Percentiles rank a stretch among this genome's conserved stretches.
Evolutionary conservation across 2,888 invertebrate genomes (phyloP).

Genomic region (Cremastinae sp.): DNA sequence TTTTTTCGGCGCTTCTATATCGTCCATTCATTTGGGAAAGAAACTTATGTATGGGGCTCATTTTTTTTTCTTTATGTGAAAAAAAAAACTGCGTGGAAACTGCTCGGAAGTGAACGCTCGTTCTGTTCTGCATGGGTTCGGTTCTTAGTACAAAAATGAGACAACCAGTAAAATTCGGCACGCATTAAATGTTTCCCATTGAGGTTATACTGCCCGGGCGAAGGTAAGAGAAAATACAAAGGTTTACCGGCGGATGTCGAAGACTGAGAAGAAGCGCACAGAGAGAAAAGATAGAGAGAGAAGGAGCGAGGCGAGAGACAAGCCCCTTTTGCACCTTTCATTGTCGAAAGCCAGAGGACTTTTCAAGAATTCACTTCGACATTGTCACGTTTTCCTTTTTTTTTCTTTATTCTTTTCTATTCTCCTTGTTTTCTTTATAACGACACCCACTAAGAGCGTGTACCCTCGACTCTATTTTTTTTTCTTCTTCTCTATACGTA

Average conservation of each 20-base stretch:
- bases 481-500: slow-evolving; percentile 18
- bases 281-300: background rate
- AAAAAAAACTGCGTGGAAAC: too few relatives aligned
- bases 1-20: too few relatives aligned
- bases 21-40: too few relatives aligned
- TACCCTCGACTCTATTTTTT: slow-evolving; percentile 26
- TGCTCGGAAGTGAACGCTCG: too few relatives aligned
- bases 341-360: slow-evolving; percentile 27
- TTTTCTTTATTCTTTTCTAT: background rate
- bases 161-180: slow-evolving; percentile 67
- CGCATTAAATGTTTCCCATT: slow-evolving; percentile 70
- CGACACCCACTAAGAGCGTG: slow-evolving; percentile 27
- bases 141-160: slow-evolving; percentile 11
- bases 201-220: slow-evolving; percentile 19
- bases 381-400: slow-evolving; percentile 45
- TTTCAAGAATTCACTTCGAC: slow-evolving; percentile 45
- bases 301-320: too few relatives aligned
- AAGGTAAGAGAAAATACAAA: slow-evolving; percentile 49
- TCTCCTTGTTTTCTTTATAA: slow-evolving; percentile 23
- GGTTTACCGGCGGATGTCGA: slow-evolving; percentile 47
- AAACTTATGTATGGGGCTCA: too few relatives aligned
- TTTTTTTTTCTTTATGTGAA: too few relatives aligned
- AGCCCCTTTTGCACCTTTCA: slow-evolving; percentile 44
- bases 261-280: slow-evolving; percentile 10
- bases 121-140: background rate